Evolutionary conservation across 2,113 vertebrate genomes (phyloP).

Genomic region (Syngnathus scovelli): DNA sequence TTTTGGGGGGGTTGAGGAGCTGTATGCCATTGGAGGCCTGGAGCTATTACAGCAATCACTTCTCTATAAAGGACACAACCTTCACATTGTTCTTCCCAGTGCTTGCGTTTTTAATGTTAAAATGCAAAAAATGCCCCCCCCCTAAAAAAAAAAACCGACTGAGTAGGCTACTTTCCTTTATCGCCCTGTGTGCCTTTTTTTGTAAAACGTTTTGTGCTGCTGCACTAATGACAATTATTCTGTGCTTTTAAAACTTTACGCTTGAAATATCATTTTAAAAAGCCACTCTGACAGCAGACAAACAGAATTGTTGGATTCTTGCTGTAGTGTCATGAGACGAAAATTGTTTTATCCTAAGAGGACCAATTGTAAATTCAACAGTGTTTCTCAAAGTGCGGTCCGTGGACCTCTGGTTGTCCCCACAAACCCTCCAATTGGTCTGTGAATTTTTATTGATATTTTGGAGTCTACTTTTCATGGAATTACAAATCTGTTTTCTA

Average conservation of each 20-base stretch:
- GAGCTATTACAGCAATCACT: neutral
- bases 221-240: neutral
- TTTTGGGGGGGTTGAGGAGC: neutral
- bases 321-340: neutral
- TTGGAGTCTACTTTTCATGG: neutral
- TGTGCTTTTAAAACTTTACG: neutral
- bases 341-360: too few relatives aligned
- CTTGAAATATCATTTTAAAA: neutral
- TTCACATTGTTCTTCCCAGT: neutral
- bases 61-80: neutral
- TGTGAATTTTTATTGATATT: neutral
- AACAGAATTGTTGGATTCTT: neutral
- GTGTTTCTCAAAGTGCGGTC: neutral
- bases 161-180: neutral
- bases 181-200: neutral
- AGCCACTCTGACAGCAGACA: neutral
- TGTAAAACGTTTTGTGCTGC: neutral
- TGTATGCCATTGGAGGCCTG: neutral
- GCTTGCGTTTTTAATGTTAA: neutral
- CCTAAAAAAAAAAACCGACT: neutral
- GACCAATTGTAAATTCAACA: neutral
- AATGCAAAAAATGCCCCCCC: too few relatives aligned
- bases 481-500: neutral
- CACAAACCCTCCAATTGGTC: neutral
- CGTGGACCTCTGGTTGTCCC: neutral